Conservation (phyloP, 2,797 vertebrate species). For the Sebastes dallii region DNA sequence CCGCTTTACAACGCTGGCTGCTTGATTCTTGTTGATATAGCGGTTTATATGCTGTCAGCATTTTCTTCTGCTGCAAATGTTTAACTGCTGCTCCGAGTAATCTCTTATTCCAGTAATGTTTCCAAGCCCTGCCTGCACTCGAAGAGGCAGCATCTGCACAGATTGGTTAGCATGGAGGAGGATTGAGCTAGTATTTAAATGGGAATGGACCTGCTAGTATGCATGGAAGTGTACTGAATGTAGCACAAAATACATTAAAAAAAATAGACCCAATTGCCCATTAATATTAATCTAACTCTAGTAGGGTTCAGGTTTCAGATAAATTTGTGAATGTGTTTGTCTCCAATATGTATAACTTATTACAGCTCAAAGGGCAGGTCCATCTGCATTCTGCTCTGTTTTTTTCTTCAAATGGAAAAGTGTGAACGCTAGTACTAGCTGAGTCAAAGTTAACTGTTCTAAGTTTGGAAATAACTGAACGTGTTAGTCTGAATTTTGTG, state of each 20-base stretch:
- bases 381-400: too few relatives aligned
- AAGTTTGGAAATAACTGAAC: too few relatives aligned
- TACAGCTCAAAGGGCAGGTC: too few relatives aligned
- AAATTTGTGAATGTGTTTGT: neutral
- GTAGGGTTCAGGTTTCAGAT: neutral
- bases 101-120: neutral
- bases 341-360: too few relatives aligned
- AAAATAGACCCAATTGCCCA: neutral
- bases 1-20: neutral
- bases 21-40: slow-evolving; percentile 9
- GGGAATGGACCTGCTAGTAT: neutral
- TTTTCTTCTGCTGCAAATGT: slow-evolving; percentile 13
- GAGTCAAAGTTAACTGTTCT: too few relatives aligned
- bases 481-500: fast-evolving
- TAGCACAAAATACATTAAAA: neutral
- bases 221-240: neutral
- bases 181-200: neutral
- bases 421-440: too few relatives aligned
- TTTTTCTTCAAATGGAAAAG: too few relatives aligned
- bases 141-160: neutral
- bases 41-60: neutral
- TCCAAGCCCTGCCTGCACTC: neutral
- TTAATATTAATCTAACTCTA: neutral
- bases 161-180: neutral
- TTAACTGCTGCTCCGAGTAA: slow-evolving; percentile 15